Conservation (phyloP, 2,113 vertebrate species). For the Atherinomorus stipes region DNA sequence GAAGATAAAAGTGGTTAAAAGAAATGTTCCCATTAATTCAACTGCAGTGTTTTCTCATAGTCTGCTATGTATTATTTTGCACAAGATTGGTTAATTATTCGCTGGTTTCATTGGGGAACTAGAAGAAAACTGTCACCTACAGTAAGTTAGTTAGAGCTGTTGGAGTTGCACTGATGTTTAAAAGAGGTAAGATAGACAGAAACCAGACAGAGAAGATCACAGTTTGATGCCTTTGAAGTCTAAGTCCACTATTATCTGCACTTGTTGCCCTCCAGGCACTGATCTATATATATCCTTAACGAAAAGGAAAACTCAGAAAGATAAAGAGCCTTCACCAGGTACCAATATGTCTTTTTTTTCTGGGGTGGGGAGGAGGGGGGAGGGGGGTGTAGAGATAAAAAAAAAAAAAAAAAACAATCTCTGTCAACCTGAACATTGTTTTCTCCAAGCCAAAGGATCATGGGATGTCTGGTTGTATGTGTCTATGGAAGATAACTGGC, state of each 20-base stretch:
- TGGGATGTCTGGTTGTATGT: slow-evolving; percentile 58
- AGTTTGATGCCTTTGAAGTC: not conserved
- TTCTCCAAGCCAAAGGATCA: slow-evolving; percentile 67
- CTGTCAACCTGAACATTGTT: slow-evolving; percentile 57
- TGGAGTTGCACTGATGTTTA: not conserved
- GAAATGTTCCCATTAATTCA: no score
- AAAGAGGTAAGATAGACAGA: not conserved
- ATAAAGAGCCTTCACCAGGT: slow-evolving; percentile 50
- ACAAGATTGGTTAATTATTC: no score
- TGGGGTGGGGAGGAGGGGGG: no score
- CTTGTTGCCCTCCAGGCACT: slow-evolving; percentile 8
- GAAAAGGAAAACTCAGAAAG: not conserved
- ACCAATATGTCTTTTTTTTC: slow-evolving; percentile 33
- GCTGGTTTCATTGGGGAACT: not conserved
- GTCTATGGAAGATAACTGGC: slow-evolving; percentile 72
- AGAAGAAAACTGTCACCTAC: not conserved
- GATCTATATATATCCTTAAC: slow-evolving; percentile 25
- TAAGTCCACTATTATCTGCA: not conserved
- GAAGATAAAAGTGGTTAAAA: no score
- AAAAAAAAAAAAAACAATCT: no score
- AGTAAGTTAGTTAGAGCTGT: no score
- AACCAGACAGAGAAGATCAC: not conserved
- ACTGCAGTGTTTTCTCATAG: no score
- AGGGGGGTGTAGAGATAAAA: no score
- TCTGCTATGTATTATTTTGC: no score